Evolutionary conservation across 2,888 invertebrate genomes (phyloP).

Genomic region (Gnatocerus cornutus): DNA sequence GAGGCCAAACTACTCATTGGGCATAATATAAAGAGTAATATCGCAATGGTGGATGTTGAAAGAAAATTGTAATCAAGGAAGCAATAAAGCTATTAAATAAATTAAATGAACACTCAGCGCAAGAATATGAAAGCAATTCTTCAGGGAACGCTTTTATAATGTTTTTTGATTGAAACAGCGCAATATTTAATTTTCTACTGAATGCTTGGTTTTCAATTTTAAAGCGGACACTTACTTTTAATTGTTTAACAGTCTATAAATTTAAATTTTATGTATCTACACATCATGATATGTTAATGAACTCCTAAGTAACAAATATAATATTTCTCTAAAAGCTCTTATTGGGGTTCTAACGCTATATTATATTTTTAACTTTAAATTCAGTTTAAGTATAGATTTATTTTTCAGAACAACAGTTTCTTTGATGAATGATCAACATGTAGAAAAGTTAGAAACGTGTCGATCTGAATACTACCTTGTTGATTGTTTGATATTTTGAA

Average conservation of each 20-base stretch:
- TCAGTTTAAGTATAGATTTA: background rate
- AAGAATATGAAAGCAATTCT: background rate
- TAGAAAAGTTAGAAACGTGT: constrained; percentile 38
- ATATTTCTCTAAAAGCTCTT: constrained; percentile 45
- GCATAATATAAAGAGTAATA: background rate
- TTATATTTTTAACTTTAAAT: background rate
- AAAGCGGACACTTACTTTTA: constrained; percentile 45
- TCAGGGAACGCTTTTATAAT: background rate
- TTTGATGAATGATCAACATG: constrained; percentile 2
- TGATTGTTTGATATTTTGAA: constrained; percentile 43
- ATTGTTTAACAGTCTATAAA: constrained; percentile 34
- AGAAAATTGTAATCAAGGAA: background rate
- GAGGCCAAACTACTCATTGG: background rate
- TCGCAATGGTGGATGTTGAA: background rate
- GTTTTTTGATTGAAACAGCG: background rate
- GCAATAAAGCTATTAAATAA: constrained; percentile 2
- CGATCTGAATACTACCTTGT: constrained; percentile 41
- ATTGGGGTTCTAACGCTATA: constrained; percentile 32
- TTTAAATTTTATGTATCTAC: constrained; percentile 36
- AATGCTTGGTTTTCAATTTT: background rate
- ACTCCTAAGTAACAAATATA: constrained; percentile 42
- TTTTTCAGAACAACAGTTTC: constrained; percentile 36
- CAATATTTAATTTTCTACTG: too few relatives aligned
- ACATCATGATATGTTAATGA: constrained; percentile 44
- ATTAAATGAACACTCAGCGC: background rate